phyloP scores from a whole-genome alignment of 2,888 invertebrate genomes.

The Melinaea marsaeus region DNA sequence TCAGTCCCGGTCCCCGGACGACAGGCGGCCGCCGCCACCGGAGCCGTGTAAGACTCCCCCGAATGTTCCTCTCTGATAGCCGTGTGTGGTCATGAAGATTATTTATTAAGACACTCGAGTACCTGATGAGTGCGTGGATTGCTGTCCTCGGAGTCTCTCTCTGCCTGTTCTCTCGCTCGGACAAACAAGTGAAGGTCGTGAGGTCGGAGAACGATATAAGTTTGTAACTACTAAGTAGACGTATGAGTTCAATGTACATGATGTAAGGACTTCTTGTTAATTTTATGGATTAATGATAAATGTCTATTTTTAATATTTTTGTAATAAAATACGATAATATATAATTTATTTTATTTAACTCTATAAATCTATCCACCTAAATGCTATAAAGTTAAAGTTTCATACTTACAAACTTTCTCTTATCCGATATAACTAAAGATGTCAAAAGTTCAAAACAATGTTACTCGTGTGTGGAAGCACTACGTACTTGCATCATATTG shows the following conservation, averaged over 20 bases:
- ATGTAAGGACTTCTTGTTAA: slow-evolving; percentile 49
- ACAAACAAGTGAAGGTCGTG: slow-evolving; percentile 30
- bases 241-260: slow-evolving; percentile 46
- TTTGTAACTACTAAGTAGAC: slow-evolving; percentile 77
- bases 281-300: slow-evolving; percentile 41
- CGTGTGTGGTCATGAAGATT: slow-evolving; percentile 41
- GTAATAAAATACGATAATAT: slow-evolving; percentile 16
- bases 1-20: slow-evolving; percentile 84
- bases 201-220: slow-evolving; percentile 56
- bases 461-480: slow-evolving; percentile 17
- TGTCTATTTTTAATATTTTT: slow-evolving; percentile 23
- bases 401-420: no score
- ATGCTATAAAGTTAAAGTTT: no score
- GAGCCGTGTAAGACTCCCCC: slow-evolving; percentile 78
- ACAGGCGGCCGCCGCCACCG: slow-evolving; percentile 65
- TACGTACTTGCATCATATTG: background rate
- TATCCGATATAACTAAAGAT: slow-evolving; percentile 13
- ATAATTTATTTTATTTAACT: slow-evolving; percentile 18
- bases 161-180: slow-evolving; percentile 37
- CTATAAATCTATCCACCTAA: background rate
- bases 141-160: slow-evolving; percentile 45
- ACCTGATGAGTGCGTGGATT: slow-evolving; percentile 71
- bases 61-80: slow-evolving; percentile 66
- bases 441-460: slow-evolving; percentile 30
- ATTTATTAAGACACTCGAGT: slow-evolving; percentile 71